Evolutionary conservation across 1,140 invertebrate genomes (phyloP).

Genomic region (Drepana arcuata): DNA sequence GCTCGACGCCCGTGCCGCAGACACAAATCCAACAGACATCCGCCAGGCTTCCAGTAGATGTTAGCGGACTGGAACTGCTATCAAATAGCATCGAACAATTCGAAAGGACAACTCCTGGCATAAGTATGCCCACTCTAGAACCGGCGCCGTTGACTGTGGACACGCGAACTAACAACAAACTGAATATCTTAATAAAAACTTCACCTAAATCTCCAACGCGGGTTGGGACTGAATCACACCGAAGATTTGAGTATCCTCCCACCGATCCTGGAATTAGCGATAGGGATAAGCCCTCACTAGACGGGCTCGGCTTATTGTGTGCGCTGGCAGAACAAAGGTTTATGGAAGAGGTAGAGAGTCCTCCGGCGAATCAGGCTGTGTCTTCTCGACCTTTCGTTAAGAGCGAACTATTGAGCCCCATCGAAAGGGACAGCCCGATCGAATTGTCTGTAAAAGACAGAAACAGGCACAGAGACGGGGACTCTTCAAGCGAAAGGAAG

Average conservation of each 20-base stretch:
- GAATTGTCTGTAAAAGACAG: slow-evolving; percentile 46
- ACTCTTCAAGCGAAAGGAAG: slow-evolving; percentile 49
- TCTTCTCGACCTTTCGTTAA: slow-evolving; percentile 48
- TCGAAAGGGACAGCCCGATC: slow-evolving; percentile 26
- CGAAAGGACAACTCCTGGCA: slow-evolving; percentile 68
- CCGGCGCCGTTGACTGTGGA: slow-evolving; percentile 45
- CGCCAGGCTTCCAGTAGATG: slow-evolving; percentile 71
- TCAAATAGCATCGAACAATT: slow-evolving; percentile 87
- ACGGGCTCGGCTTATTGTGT: slow-evolving; percentile 85
- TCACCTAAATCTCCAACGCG: slow-evolving; percentile 61
- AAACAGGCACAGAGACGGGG: slow-evolving; percentile 42
- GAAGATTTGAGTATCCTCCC: slow-evolving; percentile 53
- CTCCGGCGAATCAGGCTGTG: slow-evolving; percentile 20
- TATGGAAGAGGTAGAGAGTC: slow-evolving; percentile 78
- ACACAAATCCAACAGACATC: slow-evolving; percentile 18
- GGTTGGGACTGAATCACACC: slow-evolving; percentile 34
- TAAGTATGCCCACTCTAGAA: slow-evolving; percentile 44
- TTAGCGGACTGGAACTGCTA: slow-evolving; percentile 85
- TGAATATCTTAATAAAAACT: slow-evolving; percentile 60
- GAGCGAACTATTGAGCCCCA: slow-evolving; percentile 49
- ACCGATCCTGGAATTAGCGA: slow-evolving; percentile 26
- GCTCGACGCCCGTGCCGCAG: slow-evolving; percentile 29
- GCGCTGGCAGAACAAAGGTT: slow-evolving; percentile 88
- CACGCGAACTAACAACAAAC: slow-evolving; percentile 42
- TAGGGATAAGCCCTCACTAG: slow-evolving; percentile 64